A percentile compares a stretch with the other conserved stretches of the same genome.
Conservation (phyloP, 2,113 vertebrate genomes). For the Vidua macroura region DNA sequence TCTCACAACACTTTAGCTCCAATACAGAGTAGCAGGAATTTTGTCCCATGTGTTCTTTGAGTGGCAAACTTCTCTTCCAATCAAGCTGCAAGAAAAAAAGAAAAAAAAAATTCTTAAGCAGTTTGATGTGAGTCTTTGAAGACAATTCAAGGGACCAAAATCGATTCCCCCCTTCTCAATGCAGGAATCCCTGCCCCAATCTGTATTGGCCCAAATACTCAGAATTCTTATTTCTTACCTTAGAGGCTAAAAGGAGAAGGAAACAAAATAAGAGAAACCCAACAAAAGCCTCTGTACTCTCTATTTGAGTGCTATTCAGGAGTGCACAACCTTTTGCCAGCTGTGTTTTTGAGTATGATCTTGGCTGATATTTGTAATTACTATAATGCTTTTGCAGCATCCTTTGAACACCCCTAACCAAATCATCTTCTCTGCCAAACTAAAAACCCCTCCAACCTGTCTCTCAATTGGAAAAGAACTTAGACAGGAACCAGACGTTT, state of each 20-base stretch:
- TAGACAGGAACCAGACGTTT: conserved; percentile 39
- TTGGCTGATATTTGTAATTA: not conserved
- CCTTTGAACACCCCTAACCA: not conserved
- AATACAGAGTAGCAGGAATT: conserved; percentile 58
- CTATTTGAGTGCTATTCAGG: not conserved
- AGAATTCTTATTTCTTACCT: not conserved
- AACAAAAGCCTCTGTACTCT: not conserved
- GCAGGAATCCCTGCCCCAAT: not conserved
- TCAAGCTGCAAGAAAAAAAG: conserved; percentile 27
- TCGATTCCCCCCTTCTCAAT: not conserved
- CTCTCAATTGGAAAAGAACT: conserved; percentile 49
- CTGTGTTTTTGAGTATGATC: not conserved
- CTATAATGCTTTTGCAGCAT: not conserved
- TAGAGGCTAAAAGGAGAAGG: not conserved
- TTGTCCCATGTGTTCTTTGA: conserved; percentile 54
- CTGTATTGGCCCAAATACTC: not conserved
- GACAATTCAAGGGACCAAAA: not conserved
- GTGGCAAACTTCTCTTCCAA: not conserved
- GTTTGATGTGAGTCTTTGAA: not conserved
- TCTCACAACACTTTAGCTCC: conserved; percentile 47
- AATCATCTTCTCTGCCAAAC: not conserved
- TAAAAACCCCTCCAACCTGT: conserved; percentile 24
- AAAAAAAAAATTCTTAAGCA: not conserved
- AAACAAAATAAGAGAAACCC: not conserved
- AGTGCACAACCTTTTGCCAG: not conserved